Base-by-base conservation (phyloP, 2,888 invertebrate genomes). In the Euplexia lucipara region DNA sequence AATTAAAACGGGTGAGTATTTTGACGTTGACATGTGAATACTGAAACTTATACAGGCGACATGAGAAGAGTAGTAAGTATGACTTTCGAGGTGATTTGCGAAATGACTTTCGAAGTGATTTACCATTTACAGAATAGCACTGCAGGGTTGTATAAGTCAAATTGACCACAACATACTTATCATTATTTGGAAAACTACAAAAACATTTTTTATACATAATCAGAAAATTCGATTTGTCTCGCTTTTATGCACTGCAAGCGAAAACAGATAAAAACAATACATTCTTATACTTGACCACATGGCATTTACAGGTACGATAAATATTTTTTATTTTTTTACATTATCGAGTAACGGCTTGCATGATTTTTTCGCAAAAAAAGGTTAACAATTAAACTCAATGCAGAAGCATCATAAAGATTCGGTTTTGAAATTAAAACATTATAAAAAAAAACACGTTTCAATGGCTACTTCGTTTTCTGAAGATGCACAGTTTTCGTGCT, bases 381-480 rank as follows among this genome's bases (percentile, higher is more conserved):
- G 4, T 57, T 44, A 66, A 58, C 66, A 30, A 54, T 72, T 59
- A 58, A 61, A 54, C 37, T 26, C 57, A 54, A 52, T 66, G 52
- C 48, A 62, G 68, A 49, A 68, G 45, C 60, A 45, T 18, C 63
- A 42, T 75, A 74, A 75, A 78, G 47, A 78, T 61, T 58, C 64
- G 54, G 26, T 61, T 47, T 64, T 53, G 18, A 64, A 79, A 70
- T 75, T 58, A 59, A 78, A 47, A 53, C 66, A 63, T 77, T 6
- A n/a, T n/a, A n/a, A n/a, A n/a, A 37, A 57, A 71, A 63, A 58
- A 65, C 26, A 18, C 42, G 34, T 62, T 68, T 61, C 59, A 65
- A 47, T 44, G 51, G 37, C 37, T 22, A 44, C 41, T 53, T 26
- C 16, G 26, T 51, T 49, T 48, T 57, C 4, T 47, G 14, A 32